phyloP scores from a whole-genome alignment of 2,797 vertebrate genomes.

The Cyclopterus lumpus region DNA sequence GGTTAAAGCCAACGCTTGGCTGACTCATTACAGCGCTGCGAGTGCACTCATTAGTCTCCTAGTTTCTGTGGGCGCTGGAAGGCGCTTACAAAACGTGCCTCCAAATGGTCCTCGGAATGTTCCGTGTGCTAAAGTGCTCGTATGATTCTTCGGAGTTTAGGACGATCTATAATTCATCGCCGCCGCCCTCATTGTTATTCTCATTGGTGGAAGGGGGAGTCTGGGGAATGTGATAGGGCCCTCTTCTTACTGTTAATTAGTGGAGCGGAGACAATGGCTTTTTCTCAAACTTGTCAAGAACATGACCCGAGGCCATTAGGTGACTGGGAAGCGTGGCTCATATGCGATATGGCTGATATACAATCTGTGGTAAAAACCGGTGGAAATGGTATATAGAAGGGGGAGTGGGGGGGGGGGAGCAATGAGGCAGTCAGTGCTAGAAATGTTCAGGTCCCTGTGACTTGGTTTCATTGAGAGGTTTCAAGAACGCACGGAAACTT shows the following conservation, averaged over 20 bases:
- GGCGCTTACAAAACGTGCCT: constrained; percentile 47
- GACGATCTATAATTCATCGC: constrained; percentile 78
- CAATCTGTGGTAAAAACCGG: constrained; percentile 33
- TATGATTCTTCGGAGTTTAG: constrained; percentile 64
- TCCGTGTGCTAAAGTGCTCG: constrained; percentile 55
- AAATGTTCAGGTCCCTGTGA: neutral
- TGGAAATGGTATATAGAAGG: constrained; percentile 6
- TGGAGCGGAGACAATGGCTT: constrained; percentile 34
- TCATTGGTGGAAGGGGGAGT: constrained; percentile 66
- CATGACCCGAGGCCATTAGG: constrained; percentile 65
- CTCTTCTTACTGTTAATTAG: constrained; percentile 74
- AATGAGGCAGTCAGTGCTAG: neutral
- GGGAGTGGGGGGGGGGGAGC: neutral
- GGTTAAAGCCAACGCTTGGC: constrained; percentile 44
- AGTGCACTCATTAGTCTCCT: constrained; percentile 57
- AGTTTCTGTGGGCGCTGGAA: constrained; percentile 55
- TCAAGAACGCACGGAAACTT: constrained; percentile 49
- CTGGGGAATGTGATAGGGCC: constrained; percentile 61
- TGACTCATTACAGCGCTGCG: constrained; percentile 55
- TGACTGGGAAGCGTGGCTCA: constrained; percentile 51
- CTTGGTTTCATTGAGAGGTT: constrained; percentile 8
- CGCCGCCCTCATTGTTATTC: constrained; percentile 75
- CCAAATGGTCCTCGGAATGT: constrained; percentile 59
- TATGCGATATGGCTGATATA: constrained; percentile 23
- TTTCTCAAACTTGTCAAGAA: constrained; percentile 52